Evolutionary conservation across 2,888 invertebrate genomes (phyloP).

Genomic region (Melolontha melolontha): DNA sequence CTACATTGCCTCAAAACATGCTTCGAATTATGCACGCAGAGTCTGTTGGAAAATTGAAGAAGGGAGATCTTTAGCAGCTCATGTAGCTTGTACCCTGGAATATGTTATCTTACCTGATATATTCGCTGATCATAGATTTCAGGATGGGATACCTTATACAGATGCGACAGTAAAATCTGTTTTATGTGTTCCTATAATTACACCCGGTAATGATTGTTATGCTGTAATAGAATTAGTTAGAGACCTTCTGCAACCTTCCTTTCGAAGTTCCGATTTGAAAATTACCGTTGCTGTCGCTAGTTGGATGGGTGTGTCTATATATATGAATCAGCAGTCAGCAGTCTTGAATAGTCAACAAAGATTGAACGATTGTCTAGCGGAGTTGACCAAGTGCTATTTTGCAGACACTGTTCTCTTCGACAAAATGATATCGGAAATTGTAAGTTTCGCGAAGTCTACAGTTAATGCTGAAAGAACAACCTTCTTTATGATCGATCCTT

Average conservation of each 20-base stretch:
- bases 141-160: constrained; percentile 69
- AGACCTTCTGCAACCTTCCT: constrained; percentile 58
- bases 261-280: constrained; percentile 59
- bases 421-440: constrained; percentile 72
- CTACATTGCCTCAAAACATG: constrained; percentile 67
- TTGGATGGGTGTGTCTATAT: constrained; percentile 65
- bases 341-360: constrained; percentile 62
- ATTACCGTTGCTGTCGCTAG: constrained; percentile 60
- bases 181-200: constrained; percentile 71
- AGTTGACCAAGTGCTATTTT: constrained; percentile 67
- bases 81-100: constrained; percentile 70
- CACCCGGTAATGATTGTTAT: constrained; percentile 68
- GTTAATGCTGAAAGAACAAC: constrained; percentile 70
- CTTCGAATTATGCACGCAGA: constrained; percentile 67
- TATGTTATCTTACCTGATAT: constrained; percentile 70
- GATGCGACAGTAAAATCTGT: constrained; percentile 70
- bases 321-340: constrained; percentile 61
- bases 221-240: constrained; percentile 72
- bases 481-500: constrained; percentile 70
- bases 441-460: constrained; percentile 71
- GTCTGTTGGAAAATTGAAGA: constrained; percentile 71
- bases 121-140: constrained; percentile 69
- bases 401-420: constrained; percentile 69
- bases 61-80: constrained; percentile 70
- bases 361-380: constrained; percentile 62